Evolutionary conservation across 2,113 vertebrate species (phyloP).

Genomic region (Elephantulus edwardii): DNA sequence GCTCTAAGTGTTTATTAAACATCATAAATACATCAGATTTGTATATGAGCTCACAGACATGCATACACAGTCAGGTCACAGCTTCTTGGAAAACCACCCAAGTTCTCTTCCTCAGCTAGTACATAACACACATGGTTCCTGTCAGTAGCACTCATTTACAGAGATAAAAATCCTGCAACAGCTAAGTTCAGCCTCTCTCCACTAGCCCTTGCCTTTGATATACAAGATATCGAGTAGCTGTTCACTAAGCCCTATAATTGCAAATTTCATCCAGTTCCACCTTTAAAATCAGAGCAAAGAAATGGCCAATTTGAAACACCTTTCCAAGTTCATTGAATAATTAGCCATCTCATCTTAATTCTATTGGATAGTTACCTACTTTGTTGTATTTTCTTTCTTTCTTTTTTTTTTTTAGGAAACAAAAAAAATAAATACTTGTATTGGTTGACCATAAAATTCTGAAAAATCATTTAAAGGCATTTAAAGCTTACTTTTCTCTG

Average conservation of each 20-base stretch:
- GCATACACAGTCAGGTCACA: constrained; percentile 22
- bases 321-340: not conserved
- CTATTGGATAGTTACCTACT: not conserved
- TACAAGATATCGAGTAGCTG: constrained; percentile 65
- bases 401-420: not conserved
- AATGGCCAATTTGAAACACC: constrained; percentile 21
- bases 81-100: constrained; percentile 72
- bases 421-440: not conserved
- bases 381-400: not conserved
- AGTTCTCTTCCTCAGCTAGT: constrained; percentile 39
- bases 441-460: constrained; percentile 7
- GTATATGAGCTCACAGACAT: not conserved
- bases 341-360: constrained; percentile 43
- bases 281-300: constrained; percentile 47
- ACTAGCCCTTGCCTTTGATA: constrained; percentile 74
- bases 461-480: not conserved
- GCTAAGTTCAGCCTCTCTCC: constrained; percentile 67
- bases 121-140: constrained; percentile 64
- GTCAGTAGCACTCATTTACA: constrained; percentile 74
- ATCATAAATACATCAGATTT: constrained; percentile 71
- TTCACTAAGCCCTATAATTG: constrained; percentile 64
- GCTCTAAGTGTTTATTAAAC: constrained; percentile 63
- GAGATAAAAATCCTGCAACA: constrained; percentile 75
- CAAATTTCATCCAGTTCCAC: constrained; percentile 28
- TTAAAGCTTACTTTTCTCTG: constrained; percentile 14